Evolutionary conservation across 2,888 invertebrate genomes (phyloP), one percentile per base, ranked within the genome.

Genomic region (Eupithecia exiguata): DNA sequence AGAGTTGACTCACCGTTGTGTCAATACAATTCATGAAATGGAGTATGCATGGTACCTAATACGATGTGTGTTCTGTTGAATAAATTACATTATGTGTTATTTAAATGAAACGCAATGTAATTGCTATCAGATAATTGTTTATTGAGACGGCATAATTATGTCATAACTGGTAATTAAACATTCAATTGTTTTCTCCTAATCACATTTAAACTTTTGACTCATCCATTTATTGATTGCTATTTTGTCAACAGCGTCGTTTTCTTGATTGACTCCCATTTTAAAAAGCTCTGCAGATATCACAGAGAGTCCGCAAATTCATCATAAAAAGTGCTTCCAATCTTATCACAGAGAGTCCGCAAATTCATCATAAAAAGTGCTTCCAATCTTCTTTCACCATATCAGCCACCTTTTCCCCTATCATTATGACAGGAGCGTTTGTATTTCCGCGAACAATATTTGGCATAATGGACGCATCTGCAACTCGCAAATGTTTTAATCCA

Each of bases 381-480:
- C 92, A 92, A 78, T 91, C 89, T 77, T 89, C 86, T 77, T 92
- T 92, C 1, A 92, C 87, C 86, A 92, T 88, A 79, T 91, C 88
- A 16, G 92, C 84, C 1, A 83, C 87, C 79, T 92, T 92, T 68
- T 98, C 98, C 0, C 96, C 98, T 69, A 98, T 97, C 98, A 98
- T 98, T 30, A 98, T 96, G 0, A 96, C 95, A 0, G 97, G 96
- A 0, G 97, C 98, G 85, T 97, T 97, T 0, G 97, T 97, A 86
- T 98, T 98, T 0, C 97, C 97, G 79, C 97, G 96, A 7, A 97
- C 95, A 70, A 98, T 96, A 16, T 90, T 94, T 0, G 97, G 98
- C 97, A 98, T 98, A 63, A 98, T 96, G 7, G 97, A 97, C 1
- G 97, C 97, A 88, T 97, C 97, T 0, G 96, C 96, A 0, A 97